A percentile compares a stretch with the other conserved stretches of the same genome.
These are phyloP conservation scores for Synergus gifuensis DNA, from an alignment of 2,888 invertebrate species.

Conservation along the genomic window DNA sequence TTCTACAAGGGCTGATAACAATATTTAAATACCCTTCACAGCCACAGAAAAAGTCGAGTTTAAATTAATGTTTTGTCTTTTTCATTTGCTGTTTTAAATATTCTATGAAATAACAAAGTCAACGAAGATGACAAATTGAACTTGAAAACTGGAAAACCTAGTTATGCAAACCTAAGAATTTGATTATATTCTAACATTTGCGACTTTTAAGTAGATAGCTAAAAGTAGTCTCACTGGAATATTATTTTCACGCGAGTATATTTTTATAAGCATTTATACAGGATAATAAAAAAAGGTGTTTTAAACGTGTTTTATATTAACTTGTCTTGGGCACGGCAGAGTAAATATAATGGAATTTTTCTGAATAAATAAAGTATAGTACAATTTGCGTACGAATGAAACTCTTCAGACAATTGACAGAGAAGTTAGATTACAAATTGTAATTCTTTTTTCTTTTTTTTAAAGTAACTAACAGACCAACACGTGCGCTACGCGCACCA, in stretches of 20 bases:
- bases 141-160: background rate
- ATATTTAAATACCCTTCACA: too few relatives aligned
- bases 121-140: background rate
- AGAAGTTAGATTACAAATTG: background rate
- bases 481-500: too few relatives aligned
- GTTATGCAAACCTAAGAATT: background rate
- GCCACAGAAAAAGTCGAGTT: too few relatives aligned
- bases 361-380: slow-evolving; percentile 16
- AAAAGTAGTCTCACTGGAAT: background rate
- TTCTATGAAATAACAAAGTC: too few relatives aligned
- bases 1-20: too few relatives aligned
- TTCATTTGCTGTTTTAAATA: too few relatives aligned
- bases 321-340: background rate
- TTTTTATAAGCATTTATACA: too few relatives aligned
- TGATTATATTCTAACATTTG: background rate
- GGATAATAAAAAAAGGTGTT: too few relatives aligned
- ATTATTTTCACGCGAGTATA: background rate
- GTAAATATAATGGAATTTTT: slow-evolving; percentile 24
- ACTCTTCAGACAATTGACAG: background rate
- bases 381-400: slow-evolving; percentile 5
- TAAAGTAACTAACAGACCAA: too few relatives aligned
- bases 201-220: background rate
- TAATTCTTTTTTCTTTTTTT: background rate
- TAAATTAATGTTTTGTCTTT: too few relatives aligned
- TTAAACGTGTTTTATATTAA: background rate